Evolutionary conservation across 2,888 invertebrate genomes (phyloP), one percentile per base, ranked within the genome.

Genomic region (Thera obeliscata): DNA sequence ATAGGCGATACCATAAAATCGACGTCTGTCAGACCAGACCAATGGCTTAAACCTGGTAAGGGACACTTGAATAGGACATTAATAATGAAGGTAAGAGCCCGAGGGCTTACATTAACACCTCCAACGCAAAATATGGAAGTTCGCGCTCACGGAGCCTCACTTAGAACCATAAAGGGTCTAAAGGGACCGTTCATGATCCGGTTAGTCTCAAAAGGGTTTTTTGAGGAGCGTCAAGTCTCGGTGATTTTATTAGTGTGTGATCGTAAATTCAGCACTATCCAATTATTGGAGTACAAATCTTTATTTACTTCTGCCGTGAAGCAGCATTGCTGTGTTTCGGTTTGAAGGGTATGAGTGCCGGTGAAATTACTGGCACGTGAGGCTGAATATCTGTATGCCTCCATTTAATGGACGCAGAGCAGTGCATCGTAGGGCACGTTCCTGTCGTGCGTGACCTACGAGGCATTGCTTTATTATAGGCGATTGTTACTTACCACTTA

Each of bases 1-100:
- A 61, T 52, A 56, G 12, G 48, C 61, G 50, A 65, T 62, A 49
- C 61, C 36, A 71, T 67, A 69, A 67, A 55, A 70, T 70, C 11
- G 41, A 59, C 49, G 43, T 56, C 64, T 43, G 38, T 22, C 65
- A 61, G 58, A 69, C 63, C 55, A 65, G 66, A 69, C 56, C 52
- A 54, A 66, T 64, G 59, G 63, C 68, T 61, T 46, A 52, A 65
- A 71, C 50, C 55, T 46, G 52, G 59, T 58, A 64, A 72, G 57
- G 66, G 83, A 86, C 86, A 71, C 72, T 71, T 85, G 83, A 87
- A 88, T 87, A 70, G 83, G 71, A 74, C 77, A 80, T 83, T 82
- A 78, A 79, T 76, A 76, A 75, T 69, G 71, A 73, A 75, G 72
- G 74, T 77, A 73, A 74, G 72, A 70, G 65, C 67, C 54, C 73